Conservation (phyloP, 2,888 invertebrate genomes). For the Gnatocerus cornutus region DNA sequence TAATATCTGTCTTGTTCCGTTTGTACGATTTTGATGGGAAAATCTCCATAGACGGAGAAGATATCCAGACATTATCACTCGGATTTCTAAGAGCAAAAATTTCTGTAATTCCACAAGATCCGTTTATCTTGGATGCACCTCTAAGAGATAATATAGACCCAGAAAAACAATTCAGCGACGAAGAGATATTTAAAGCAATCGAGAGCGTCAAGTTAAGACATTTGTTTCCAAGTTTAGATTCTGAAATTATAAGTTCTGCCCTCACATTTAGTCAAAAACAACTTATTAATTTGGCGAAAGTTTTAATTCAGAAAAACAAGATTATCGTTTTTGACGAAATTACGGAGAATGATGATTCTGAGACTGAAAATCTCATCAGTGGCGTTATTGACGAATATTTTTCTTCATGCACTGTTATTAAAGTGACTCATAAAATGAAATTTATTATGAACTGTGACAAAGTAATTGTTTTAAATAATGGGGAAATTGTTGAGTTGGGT, state of each 20-base stretch:
- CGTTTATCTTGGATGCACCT: conserved; percentile 72
- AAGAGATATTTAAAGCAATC: not conserved
- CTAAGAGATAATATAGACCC: conserved; percentile 78
- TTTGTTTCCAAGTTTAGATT: conserved; percentile 8
- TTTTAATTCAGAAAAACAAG: conserved; percentile 72
- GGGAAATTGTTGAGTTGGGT: conserved; percentile 61
- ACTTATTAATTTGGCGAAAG: conserved; percentile 74
- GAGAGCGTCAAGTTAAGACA: conserved; percentile 73
- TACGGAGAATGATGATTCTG: conserved; percentile 74
- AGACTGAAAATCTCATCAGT: conserved; percentile 73
- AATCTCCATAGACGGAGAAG: not conserved
- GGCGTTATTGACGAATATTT: conserved; percentile 73
- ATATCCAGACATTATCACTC: not conserved
- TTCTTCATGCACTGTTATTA: conserved; percentile 73
- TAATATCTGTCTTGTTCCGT: not conserved
- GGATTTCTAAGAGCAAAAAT: not conserved
- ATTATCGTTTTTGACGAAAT: conserved; percentile 75
- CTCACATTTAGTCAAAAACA: conserved; percentile 74
- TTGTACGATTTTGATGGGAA: conserved; percentile 1
- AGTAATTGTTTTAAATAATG: conserved; percentile 74
- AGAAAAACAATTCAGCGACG: conserved; percentile 55
- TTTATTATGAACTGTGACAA: conserved; percentile 76
- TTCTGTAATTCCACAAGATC: conserved; percentile 5
- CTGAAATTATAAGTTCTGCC: not conserved
- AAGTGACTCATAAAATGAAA: conserved; percentile 69